phyloP scores from a whole-genome alignment of 2,888 invertebrate genomes.

The Spodoptera littoralis region DNA sequence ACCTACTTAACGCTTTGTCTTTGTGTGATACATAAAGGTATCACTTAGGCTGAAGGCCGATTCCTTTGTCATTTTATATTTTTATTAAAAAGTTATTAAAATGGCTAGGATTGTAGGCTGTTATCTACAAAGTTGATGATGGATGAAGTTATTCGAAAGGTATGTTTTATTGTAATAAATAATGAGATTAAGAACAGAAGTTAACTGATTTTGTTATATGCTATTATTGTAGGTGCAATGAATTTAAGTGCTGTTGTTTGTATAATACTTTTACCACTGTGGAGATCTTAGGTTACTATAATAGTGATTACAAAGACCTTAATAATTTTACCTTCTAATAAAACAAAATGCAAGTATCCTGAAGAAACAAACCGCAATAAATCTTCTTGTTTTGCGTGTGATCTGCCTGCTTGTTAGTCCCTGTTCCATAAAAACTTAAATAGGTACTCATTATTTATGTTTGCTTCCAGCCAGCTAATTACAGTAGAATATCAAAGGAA shows the following conservation, averaged over 20 bases:
- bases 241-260: neutral
- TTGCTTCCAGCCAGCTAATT: slow-evolving; percentile 48
- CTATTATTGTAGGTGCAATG: too few species aligned
- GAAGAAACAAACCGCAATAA: too few species aligned
- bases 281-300: too few species aligned
- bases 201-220: too few species aligned
- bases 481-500: slow-evolving; percentile 65
- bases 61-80: slow-evolving; percentile 19
- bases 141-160: slow-evolving; percentile 64
- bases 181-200: neutral
- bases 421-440: too few species aligned
- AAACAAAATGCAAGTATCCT: too few species aligned
- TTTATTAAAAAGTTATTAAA: slow-evolving; percentile 26
- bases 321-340: too few species aligned
- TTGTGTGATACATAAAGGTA: slow-evolving; percentile 54
- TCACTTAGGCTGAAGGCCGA: slow-evolving; percentile 6
- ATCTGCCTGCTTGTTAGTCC: too few species aligned
- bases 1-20: slow-evolving; percentile 65
- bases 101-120: slow-evolving; percentile 43
- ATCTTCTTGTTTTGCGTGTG: too few species aligned
- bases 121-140: slow-evolving; percentile 66
- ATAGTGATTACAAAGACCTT: too few species aligned
- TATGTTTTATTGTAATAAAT: slow-evolving; percentile 28
- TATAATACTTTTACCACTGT: too few species aligned
- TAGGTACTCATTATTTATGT: too few species aligned